Conservation (phyloP, 2,888 invertebrate species). For the Sarcophaga caerulescens region DNA sequence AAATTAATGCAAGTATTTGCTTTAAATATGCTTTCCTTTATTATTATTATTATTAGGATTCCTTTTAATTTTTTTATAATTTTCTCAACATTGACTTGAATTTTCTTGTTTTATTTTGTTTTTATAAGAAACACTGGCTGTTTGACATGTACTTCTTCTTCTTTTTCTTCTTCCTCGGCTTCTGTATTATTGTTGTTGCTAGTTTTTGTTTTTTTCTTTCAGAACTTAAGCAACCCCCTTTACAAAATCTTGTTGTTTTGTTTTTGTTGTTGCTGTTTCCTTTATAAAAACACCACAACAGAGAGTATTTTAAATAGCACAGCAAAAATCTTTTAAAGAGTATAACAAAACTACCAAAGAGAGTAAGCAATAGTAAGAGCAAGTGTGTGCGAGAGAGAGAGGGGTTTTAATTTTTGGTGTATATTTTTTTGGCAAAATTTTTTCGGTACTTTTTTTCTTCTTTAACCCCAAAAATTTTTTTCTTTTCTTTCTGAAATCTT, state of each 20-base stretch:
- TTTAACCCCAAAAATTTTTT: background rate
- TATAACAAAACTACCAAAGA: background rate
- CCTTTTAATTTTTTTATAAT: slow-evolving; percentile 36
- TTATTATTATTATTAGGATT: background rate
- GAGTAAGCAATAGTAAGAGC: background rate
- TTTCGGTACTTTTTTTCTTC: slow-evolving; percentile 20
- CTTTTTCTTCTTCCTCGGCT: too few relatives aligned
- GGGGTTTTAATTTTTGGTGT: slow-evolving; percentile 44
- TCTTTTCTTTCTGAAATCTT: background rate
- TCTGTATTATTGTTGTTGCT: too few relatives aligned
- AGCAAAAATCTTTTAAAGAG: too few relatives aligned
- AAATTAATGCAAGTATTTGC: slow-evolving; percentile 25
- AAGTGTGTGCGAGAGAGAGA: slow-evolving; percentile 19
- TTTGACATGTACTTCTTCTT: too few relatives aligned
- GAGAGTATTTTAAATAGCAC: background rate
- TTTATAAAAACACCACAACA: background rate
- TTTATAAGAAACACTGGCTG: slow-evolving; percentile 20
- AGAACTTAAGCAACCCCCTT: slow-evolving; percentile 53
- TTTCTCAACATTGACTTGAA: slow-evolving; percentile 52
- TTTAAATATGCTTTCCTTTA: slow-evolving; percentile 1
- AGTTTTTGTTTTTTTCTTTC: slow-evolving; percentile 16
- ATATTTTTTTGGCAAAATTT: slow-evolving; percentile 42
- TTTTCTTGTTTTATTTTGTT: slow-evolving; percentile 33
- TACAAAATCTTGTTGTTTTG: background rate
- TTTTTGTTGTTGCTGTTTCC: slow-evolving; percentile 28